Conservation (phyloP, 2,888 invertebrate genomes). For the Bedellia somnulentella region DNA sequence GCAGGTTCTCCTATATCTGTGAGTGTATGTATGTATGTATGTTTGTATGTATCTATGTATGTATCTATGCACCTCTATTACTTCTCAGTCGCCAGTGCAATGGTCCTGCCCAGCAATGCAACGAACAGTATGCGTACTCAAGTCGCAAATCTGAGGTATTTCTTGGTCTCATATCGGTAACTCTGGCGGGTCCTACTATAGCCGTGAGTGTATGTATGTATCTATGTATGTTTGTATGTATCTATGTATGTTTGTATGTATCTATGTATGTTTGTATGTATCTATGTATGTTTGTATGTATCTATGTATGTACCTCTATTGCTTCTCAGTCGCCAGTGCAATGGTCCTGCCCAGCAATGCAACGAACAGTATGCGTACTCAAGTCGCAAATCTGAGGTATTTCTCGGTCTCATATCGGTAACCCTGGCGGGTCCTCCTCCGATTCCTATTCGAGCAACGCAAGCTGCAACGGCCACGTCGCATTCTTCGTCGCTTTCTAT, state of each 20-base stretch:
- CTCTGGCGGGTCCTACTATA: no score
- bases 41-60: no score
- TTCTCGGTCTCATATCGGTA: slow-evolving; percentile 19
- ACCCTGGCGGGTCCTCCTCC: slow-evolving; percentile 18
- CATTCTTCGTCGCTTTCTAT: slow-evolving; percentile 46
- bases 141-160: slow-evolving; percentile 39
- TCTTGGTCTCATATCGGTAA: slow-evolving; percentile 18
- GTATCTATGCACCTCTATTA: slow-evolving; percentile 30
- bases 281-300: no score
- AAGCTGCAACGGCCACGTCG: slow-evolving; percentile 36
- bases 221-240: no score
- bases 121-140: slow-evolving; percentile 73
- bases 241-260: no score
- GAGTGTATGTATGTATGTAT: no score
- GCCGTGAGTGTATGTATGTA: no score
- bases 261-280: no score
- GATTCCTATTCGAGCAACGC: slow-evolving; percentile 31
- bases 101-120: slow-evolving; percentile 77
- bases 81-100: slow-evolving; percentile 77
- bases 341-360: slow-evolving; percentile 78
- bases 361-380: slow-evolving; percentile 72
- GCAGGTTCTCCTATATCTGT: no score
- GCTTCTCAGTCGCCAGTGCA: slow-evolving; percentile 77
- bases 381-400: slow-evolving; percentile 33
- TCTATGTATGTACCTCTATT: slow-evolving; percentile 32